Evolutionary conservation across 2,888 invertebrate genomes (phyloP).

Genomic region (Ectemnius cavifrons): DNA sequence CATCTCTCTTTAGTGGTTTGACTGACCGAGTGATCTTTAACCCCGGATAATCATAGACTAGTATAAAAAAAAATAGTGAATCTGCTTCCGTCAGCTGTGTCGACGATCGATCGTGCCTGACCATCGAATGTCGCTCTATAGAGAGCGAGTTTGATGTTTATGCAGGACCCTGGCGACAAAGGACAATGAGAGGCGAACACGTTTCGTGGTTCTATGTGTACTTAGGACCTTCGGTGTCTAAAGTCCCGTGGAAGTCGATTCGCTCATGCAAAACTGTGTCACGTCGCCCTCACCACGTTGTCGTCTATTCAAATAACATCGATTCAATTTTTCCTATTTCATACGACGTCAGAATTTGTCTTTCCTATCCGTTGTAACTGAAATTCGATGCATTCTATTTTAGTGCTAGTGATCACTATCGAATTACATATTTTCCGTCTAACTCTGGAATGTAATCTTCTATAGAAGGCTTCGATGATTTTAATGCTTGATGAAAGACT

Average conservation of each 20-base stretch:
- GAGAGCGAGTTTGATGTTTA: too few relatives aligned
- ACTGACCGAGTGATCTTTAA: conserved; percentile 20
- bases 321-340: not conserved
- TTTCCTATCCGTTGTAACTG: too few relatives aligned
- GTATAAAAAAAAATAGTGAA: conserved; percentile 11
- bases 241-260: not conserved
- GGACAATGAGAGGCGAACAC: not conserved
- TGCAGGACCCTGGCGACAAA: not conserved
- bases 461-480: too few relatives aligned
- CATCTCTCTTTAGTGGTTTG: not conserved
- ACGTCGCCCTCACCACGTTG: conserved; percentile 8
- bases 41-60: not conserved
- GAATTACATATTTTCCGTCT: too few relatives aligned
- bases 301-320: conserved; percentile 27
- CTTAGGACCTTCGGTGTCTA: conserved; percentile 1
- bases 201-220: not conserved
- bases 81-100: not conserved
- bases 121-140: conserved; percentile 9
- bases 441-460: too few relatives aligned
- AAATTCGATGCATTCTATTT: too few relatives aligned
- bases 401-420: too few relatives aligned
- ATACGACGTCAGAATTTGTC: too few relatives aligned
- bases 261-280: conserved; percentile 22
- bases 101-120: conserved; percentile 9
- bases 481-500: too few relatives aligned